Conservation (phyloP, 2,888 invertebrate genomes). For the Lingula anatina region DNA sequence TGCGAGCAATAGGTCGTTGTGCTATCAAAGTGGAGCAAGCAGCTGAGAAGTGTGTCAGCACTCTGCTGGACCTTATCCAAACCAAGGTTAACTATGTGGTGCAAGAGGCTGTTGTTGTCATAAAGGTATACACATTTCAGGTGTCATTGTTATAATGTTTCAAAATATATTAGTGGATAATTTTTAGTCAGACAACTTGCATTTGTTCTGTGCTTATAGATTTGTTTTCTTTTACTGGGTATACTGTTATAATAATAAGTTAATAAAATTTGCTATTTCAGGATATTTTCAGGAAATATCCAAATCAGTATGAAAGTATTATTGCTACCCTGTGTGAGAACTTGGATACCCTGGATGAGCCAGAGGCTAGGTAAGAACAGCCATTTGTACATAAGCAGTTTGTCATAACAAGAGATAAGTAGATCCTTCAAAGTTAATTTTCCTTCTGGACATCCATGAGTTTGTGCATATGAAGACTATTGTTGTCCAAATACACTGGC, state of each 20-base stretch:
- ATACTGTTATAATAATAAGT: too few relatives aligned
- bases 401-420: neutral
- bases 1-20: constrained; percentile 95
- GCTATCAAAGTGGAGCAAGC: constrained; percentile 98
- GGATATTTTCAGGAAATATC: constrained; percentile 72
- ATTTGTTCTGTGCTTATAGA: too few relatives aligned
- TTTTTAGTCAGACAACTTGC: too few relatives aligned
- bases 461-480: too few relatives aligned
- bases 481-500: too few relatives aligned
- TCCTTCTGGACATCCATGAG: neutral
- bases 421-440: neutral
- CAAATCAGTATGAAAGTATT: constrained; percentile 99
- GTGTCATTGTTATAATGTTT: neutral
- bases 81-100: constrained; percentile 99
- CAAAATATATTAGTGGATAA: too few relatives aligned
- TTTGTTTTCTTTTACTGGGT: too few relatives aligned
- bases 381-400: neutral
- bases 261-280: too few relatives aligned
- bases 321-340: constrained; percentile 99
- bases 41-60: constrained; percentile 96
- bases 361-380: constrained; percentile 68
- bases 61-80: constrained; percentile 93
- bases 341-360: constrained; percentile 95
- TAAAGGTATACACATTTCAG: constrained; percentile 62
- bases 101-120: constrained; percentile 98